A percentile compares a stretch with the other conserved stretches of the same genome.
Evolutionary conservation across 2,113 vertebrate species (phyloP).

Genomic region (Numida meleagris): DNA sequence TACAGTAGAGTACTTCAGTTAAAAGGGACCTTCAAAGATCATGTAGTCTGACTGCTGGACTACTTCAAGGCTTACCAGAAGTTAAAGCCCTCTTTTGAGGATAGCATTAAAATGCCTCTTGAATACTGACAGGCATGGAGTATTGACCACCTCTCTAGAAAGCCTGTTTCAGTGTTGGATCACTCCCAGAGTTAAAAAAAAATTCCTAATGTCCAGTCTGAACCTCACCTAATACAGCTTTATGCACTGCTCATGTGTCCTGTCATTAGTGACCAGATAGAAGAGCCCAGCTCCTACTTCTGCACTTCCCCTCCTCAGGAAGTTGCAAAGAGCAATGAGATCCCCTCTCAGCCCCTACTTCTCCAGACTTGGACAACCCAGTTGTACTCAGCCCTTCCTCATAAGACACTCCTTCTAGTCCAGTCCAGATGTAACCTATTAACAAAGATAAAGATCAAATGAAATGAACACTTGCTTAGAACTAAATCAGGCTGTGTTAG

Average conservation of each 20-base stretch:
- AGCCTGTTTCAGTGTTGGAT: neutral
- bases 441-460: neutral
- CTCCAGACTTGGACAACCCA: neutral
- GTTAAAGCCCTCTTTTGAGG: neutral
- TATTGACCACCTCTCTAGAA: neutral
- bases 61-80: neutral
- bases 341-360: neutral
- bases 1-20: neutral
- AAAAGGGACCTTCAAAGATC: neutral
- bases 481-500: neutral
- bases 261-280: neutral
- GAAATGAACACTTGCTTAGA: neutral
- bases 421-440: neutral
- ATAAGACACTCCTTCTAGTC: neutral
- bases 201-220: neutral
- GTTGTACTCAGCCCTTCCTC: neutral
- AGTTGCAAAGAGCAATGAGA: neutral
- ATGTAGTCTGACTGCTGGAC: neutral
- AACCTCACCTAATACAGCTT: neutral
- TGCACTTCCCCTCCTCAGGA: neutral
- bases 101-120: neutral
- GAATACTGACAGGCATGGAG: neutral
- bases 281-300: neutral
- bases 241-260: neutral
- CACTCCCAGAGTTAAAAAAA: neutral